phyloP scores from a whole-genome alignment of 1,140 invertebrate genomes.

The Brachionus koreanus region DNA sequence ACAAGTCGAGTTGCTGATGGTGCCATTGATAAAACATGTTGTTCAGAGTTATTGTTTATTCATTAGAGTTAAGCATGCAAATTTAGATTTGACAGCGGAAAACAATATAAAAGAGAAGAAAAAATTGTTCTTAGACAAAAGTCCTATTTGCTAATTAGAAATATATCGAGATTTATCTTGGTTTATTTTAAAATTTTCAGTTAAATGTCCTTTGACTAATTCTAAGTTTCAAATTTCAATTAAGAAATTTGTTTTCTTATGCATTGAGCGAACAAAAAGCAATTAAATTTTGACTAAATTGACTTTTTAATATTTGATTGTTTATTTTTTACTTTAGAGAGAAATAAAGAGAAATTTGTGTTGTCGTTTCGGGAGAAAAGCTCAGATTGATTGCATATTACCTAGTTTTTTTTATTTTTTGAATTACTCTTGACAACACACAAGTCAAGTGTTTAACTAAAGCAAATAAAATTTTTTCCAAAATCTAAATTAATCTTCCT shows the following conservation, averaged over 20 bases:
- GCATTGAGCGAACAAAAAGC: not conserved
- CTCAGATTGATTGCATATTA: not conserved
- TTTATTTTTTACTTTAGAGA: conserved; percentile 16
- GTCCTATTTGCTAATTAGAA: not conserved
- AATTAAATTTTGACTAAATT: conserved; percentile 35
- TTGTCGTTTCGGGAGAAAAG: not conserved
- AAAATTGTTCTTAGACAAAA: not conserved
- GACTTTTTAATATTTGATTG: conserved; percentile 38
- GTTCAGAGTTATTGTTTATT: conserved; percentile 1
- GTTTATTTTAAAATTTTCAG: not conserved
- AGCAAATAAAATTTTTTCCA: conserved; percentile 8
- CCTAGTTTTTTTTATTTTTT: not conserved
- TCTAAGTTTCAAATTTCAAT: conserved; percentile 36
- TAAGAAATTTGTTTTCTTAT: not conserved
- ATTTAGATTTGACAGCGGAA: conserved; percentile 19
- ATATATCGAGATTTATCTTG: not conserved
- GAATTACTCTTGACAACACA: not conserved
- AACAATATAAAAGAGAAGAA: not conserved
- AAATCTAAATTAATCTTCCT: conserved; percentile 22
- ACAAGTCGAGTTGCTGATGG: conserved; percentile 4
- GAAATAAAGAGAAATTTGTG: not conserved
- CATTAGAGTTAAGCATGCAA: not conserved
- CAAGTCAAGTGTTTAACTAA: conserved; percentile 3
- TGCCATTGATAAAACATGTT: conserved; percentile 15
- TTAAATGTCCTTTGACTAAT: conserved; percentile 27